phyloP scores from a whole-genome alignment of 1,140 invertebrate genomes.

The Daktulosphaira vitifoliae region DNA sequence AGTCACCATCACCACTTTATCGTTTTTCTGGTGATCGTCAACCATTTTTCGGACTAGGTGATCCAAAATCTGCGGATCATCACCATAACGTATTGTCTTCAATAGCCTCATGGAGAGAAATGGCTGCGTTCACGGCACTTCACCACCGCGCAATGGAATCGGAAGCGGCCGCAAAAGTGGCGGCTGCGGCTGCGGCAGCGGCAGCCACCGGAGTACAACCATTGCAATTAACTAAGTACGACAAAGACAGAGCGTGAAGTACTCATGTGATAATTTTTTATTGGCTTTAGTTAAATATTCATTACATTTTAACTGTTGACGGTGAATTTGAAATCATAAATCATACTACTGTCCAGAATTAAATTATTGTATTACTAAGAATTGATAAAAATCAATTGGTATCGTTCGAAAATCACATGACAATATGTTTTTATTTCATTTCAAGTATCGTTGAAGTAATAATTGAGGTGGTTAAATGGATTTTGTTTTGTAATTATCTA shows the following conservation, averaged over 20 bases:
- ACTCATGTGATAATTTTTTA: too few species aligned
- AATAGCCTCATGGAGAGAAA: conserved; percentile 37
- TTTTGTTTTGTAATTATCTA: too few species aligned
- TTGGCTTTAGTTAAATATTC: too few species aligned
- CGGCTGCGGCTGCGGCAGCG: conserved; percentile 5
- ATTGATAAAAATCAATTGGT: too few species aligned
- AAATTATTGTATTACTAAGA: too few species aligned
- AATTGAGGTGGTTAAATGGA: too few species aligned
- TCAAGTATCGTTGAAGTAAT: too few species aligned
- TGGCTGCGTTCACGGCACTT: conserved; percentile 33
- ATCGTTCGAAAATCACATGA: too few species aligned
- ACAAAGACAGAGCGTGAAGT: conserved; percentile 34
- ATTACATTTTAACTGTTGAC: too few species aligned
- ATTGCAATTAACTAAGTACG: conserved; percentile 39
- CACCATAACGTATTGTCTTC: conserved; percentile 34
- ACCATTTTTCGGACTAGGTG: neutral
- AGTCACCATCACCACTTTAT: neutral
- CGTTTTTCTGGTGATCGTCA: neutral
- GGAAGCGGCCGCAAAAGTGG: conserved; percentile 4
- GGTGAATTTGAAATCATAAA: too few species aligned
- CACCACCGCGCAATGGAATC: conserved; percentile 16
- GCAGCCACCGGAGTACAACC: conserved; percentile 35
- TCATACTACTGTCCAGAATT: too few species aligned
- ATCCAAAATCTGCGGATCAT: neutral
- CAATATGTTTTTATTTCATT: too few species aligned